Base-by-base conservation (phyloP, 2,888 invertebrate species). In the Lagria hirta region DNA sequence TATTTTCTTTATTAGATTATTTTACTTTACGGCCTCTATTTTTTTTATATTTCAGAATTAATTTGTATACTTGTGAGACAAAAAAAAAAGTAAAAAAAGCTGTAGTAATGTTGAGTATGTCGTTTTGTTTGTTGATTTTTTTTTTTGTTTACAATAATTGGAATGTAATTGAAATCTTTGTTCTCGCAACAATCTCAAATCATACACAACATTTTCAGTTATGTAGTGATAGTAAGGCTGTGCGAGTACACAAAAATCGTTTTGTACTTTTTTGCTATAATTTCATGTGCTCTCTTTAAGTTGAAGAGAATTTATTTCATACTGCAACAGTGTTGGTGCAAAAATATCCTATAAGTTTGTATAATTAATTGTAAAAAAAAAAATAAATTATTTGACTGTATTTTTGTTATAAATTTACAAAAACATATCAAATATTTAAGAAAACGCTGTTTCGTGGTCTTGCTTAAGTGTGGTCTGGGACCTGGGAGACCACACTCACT, bases 131-230 rank as follows among this genome's bases (percentile, higher is more conserved):
- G 30, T 22, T 20, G 23, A 22, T 21, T 33, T 46, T 28, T 29
- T 13, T 15, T 26, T 27, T 32, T 21, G 17, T 30, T 12, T 4
- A 22, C 8, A 26, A 35, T n/a, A n/a, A n/a, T n/a, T n/a, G n/a
- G n/a, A n/a, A 28, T 21, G 12, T 34, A 14, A 34, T 28, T 18
- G 15, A 37, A 37, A 14, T 55, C 56, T 52, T 27, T 55, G 58
- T 59, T 59, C 61, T 61, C 61, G 57, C 55, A 52, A 60, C 61
- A 61, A 59, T 62, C 58, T 60, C 50, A 37, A 48, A 51, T 49
- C 45, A 40, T 32, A 38, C 44, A 42, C 33, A 29, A 46, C 45
- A 26, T 33, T 10, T 23, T 55, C 55, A 55, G 59, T 43, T 36
- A 29, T 43, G 43, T 43, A 49, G 61, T 61, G 59, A 61, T 61